Percentiles rank a stretch among this genome's conserved stretches.
phyloP scores from a whole-genome alignment of 2,113 vertebrate species.

The Haemorhous mexicanus region DNA sequence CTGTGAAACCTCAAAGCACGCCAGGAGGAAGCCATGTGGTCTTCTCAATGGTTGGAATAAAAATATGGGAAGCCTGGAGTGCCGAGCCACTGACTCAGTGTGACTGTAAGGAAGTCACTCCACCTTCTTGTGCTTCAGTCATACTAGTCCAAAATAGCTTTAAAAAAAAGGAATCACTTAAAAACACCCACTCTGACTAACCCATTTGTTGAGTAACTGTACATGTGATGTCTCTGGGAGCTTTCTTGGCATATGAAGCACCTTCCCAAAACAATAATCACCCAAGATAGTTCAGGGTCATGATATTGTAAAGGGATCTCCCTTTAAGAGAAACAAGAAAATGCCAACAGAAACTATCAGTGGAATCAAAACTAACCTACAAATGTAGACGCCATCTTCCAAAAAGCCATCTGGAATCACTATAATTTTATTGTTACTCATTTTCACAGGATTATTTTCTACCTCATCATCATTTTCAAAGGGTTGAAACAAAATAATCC shows the following conservation, averaged over 20 bases:
- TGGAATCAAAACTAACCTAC: background rate
- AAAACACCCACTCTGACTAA: slow-evolving; percentile 28
- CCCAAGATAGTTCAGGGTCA: background rate
- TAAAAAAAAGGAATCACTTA: slow-evolving; percentile 3
- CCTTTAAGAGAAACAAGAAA: background rate
- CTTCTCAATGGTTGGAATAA: slow-evolving; percentile 12
- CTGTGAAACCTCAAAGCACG: background rate
- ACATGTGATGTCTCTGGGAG: slow-evolving; percentile 4
- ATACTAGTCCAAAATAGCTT: background rate
- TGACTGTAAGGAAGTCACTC: slow-evolving; percentile 39
- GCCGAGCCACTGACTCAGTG: slow-evolving; percentile 25
- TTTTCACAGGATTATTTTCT: background rate
- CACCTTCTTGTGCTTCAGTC: slow-evolving; percentile 21
- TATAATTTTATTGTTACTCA: background rate
- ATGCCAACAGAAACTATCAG: background rate
- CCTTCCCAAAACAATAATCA: background rate
- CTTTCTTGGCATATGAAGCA: background rate
- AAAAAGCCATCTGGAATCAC: background rate
- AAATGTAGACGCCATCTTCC: background rate
- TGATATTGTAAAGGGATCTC: background rate
- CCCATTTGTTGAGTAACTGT: background rate
- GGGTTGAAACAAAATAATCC: background rate
- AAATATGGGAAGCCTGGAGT: slow-evolving; percentile 13
- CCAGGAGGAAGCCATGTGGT: slow-evolving; percentile 15
- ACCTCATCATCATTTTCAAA: background rate